Conservation (phyloP, 2,797 vertebrate genomes). For the Lacerta bilineata region DNA sequence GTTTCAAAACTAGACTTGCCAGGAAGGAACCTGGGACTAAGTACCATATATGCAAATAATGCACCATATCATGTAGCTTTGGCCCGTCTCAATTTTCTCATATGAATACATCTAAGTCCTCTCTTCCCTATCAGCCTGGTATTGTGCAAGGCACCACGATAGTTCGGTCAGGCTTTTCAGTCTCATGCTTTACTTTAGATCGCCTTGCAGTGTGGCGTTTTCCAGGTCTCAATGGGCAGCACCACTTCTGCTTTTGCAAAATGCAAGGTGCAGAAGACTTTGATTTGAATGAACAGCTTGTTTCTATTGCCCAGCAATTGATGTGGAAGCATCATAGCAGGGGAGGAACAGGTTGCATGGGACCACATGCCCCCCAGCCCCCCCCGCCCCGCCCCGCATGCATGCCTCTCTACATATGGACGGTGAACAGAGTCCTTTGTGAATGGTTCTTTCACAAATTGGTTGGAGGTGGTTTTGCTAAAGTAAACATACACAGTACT, state of each 20-base stretch:
- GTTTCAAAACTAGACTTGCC: neutral
- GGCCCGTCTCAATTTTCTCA: neutral
- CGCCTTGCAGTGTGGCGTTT: neutral
- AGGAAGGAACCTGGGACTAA: neutral
- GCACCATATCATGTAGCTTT: too few relatives aligned
- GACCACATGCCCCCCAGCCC: too few relatives aligned
- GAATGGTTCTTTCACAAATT: slow-evolving; percentile 10
- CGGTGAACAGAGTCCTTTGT: slow-evolving; percentile 31
- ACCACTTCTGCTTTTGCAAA: neutral
- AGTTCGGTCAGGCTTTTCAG: neutral
- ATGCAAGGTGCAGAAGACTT: neutral
- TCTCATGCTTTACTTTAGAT: too few relatives aligned
- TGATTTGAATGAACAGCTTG: neutral
- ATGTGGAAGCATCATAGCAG: too few relatives aligned
- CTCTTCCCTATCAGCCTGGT: neutral
- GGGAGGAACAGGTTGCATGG: too few relatives aligned
- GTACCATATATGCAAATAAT: neutral
- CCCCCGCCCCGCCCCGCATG: neutral
- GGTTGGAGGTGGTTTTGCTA: slow-evolving; percentile 10
- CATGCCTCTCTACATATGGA: neutral
- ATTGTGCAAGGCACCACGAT: neutral
- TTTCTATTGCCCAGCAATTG: neutral
- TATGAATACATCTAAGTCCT: neutral
- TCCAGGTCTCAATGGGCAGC: neutral
- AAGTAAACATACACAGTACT: slow-evolving; percentile 5